Percentiles rank a stretch among this genome's conserved stretches.
Evolutionary conservation across 2,888 invertebrate species (phyloP).

Genomic region (Mythimna loreyi): DNA sequence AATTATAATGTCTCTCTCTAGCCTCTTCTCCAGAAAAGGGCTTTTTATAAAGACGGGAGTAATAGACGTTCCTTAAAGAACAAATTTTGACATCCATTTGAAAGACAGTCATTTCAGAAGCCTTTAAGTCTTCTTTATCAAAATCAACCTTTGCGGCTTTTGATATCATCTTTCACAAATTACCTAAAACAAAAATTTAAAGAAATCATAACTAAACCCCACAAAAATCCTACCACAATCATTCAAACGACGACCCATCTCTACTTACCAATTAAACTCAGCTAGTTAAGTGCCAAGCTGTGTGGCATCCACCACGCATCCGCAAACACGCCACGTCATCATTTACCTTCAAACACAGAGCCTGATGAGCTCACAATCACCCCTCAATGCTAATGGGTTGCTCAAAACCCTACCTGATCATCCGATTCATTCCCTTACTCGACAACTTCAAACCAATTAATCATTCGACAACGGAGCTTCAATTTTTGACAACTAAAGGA

Average conservation of each 20-base stretch:
- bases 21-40: too few species aligned
- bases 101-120: too few species aligned
- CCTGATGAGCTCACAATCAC: constrained; percentile 70
- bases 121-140: too few species aligned
- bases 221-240: neutral
- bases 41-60: too few species aligned
- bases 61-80: too few species aligned
- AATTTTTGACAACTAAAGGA: constrained; percentile 70
- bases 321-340: constrained; percentile 73
- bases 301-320: constrained; percentile 46
- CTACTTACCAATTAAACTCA: constrained; percentile 20
- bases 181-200: neutral
- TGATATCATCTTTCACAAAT: neutral
- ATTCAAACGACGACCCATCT: constrained; percentile 17
- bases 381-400: constrained; percentile 76
- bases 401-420: constrained; percentile 68
- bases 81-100: too few species aligned
- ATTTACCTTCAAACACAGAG: constrained; percentile 66
- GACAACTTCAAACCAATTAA: constrained; percentile 77
- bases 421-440: constrained; percentile 61
- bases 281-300: constrained; percentile 42
- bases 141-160: too few species aligned
- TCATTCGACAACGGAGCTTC: constrained; percentile 71
- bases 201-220: neutral
- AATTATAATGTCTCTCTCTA: too few species aligned